These are phyloP conservation scores for Drosophila monieri DNA, from an alignment of 2,888 invertebrate species.

Conservation along the genomic window DNA sequence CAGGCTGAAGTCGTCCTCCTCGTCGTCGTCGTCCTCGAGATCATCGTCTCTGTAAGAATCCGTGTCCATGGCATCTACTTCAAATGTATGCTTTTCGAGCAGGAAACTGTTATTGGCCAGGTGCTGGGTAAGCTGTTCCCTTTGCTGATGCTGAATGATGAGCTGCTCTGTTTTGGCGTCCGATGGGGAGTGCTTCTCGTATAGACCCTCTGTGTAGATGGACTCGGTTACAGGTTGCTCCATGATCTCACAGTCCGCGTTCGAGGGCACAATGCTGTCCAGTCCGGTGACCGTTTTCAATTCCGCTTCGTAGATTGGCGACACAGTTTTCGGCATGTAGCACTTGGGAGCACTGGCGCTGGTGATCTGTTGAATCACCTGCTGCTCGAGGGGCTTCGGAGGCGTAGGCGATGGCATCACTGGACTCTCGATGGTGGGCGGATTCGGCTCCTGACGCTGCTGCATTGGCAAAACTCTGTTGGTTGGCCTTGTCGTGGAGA, in stretches of 20 bases:
- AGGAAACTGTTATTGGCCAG: slow-evolving; percentile 51
- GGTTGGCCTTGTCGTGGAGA: slow-evolving; percentile 85
- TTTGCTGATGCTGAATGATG: slow-evolving; percentile 57
- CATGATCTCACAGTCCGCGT: slow-evolving; percentile 25
- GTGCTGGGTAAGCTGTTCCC: slow-evolving; percentile 45
- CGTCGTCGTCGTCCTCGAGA: slow-evolving; percentile 69
- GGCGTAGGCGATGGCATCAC: slow-evolving; percentile 67
- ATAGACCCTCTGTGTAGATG: slow-evolving; percentile 49
- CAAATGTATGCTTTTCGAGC: slow-evolving; percentile 65
- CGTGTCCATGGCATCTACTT: slow-evolving; percentile 67
- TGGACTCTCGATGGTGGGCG: slow-evolving; percentile 43
- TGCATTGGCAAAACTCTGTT: slow-evolving; percentile 92
- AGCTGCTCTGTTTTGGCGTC: slow-evolving; percentile 38
- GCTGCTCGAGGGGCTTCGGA: slow-evolving; percentile 63
- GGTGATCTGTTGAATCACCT: slow-evolving; percentile 34
- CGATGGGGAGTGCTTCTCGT: slow-evolving; percentile 49
- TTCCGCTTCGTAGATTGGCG: slow-evolving; percentile 64
- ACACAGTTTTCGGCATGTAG: slow-evolving; percentile 47
- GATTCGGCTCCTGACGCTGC: slow-evolving; percentile 85
- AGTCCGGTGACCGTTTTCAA: slow-evolving; percentile 42
- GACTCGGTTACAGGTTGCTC: slow-evolving; percentile 41
- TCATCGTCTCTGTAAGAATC: slow-evolving; percentile 46
- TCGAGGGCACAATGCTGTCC: slow-evolving; percentile 31
- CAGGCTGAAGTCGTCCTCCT: slow-evolving; percentile 81
- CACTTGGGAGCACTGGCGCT: slow-evolving; percentile 37